Evolutionary conservation across 2,113 vertebrate genomes (phyloP).

Genomic region (Clarias batrachus): DNA sequence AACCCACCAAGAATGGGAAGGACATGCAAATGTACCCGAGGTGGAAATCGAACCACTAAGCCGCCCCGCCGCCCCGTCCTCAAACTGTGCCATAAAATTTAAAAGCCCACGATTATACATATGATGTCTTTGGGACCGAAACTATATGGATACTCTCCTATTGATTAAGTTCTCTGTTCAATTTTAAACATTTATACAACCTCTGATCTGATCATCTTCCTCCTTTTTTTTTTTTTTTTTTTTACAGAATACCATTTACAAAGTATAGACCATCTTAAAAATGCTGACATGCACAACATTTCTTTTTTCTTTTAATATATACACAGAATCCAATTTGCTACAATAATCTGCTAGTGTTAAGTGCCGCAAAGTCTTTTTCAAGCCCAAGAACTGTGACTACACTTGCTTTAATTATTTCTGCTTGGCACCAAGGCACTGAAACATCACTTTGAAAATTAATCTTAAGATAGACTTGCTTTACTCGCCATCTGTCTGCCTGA

Average conservation of each 20-base stretch:
- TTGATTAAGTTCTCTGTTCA: no score
- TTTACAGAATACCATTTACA: background rate
- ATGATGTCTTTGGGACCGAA: background rate
- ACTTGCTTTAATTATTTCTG: conserved; percentile 42
- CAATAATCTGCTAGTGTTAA: conserved; percentile 36
- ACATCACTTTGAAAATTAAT: conserved; percentile 26
- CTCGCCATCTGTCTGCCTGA: conserved; percentile 24
- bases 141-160: background rate
- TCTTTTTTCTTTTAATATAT: conserved; percentile 26
- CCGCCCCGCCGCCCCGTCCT: background rate
- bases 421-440: conserved; percentile 5
- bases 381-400: conserved; percentile 24
- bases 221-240: background rate
- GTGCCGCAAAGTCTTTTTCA: conserved; percentile 43
- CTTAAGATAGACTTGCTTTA: conserved; percentile 9
- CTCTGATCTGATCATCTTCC: background rate
- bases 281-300: conserved; percentile 29
- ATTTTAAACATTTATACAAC: background rate
- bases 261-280: conserved; percentile 23
- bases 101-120: background rate
- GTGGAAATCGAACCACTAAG: no score
- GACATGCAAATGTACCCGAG: no score
- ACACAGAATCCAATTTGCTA: conserved; percentile 53
- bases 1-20: no score
- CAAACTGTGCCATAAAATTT: background rate